Percentiles rank a stretch among this genome's conserved stretches.
phyloP scores from a whole-genome alignment of 2,888 invertebrate species.

The Palloptera scutellata region DNA sequence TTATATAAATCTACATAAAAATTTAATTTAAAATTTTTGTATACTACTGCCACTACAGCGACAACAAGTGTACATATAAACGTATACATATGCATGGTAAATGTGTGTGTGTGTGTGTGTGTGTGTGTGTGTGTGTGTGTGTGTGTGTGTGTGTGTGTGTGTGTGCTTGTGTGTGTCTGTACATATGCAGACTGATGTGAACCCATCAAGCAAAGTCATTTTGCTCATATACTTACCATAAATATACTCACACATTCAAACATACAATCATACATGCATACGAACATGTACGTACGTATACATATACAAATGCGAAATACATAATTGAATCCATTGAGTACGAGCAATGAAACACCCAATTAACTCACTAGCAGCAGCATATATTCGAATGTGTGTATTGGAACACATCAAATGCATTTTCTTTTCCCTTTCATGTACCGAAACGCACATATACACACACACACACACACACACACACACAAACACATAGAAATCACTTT shows the following conservation, averaged over 20 bases:
- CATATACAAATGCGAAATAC: not conserved
- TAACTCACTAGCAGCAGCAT: slow-evolving; percentile 8
- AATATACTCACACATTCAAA: not conserved
- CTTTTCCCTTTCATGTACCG: not conserved
- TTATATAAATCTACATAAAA: too few species aligned
- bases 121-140: slow-evolving; percentile 12
- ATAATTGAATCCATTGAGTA: slow-evolving; percentile 32
- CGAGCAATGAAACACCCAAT: slow-evolving; percentile 11
- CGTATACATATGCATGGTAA: slow-evolving; percentile 8
- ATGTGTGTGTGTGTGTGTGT: slow-evolving; percentile 14
- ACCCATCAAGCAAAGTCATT: not conserved
- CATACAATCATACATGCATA: not conserved
- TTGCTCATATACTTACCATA: too few species aligned
- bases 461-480: not conserved
- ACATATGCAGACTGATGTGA: slow-evolving; percentile 23
- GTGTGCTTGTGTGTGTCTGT: too few species aligned
- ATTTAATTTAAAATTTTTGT: too few species aligned
- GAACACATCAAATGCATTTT: not conserved
- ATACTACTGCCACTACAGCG: too few species aligned
- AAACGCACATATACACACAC: not conserved
- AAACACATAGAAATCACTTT: not conserved
- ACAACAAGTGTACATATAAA: not conserved
- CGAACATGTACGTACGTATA: not conserved
- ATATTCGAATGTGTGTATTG: not conserved
- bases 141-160: slow-evolving; percentile 13